A percentile compares a stretch with the other conserved stretches of the same genome.
Evolutionary conservation across 2,113 vertebrate species (phyloP).

Genomic region (Pangasianodon gigas): DNA sequence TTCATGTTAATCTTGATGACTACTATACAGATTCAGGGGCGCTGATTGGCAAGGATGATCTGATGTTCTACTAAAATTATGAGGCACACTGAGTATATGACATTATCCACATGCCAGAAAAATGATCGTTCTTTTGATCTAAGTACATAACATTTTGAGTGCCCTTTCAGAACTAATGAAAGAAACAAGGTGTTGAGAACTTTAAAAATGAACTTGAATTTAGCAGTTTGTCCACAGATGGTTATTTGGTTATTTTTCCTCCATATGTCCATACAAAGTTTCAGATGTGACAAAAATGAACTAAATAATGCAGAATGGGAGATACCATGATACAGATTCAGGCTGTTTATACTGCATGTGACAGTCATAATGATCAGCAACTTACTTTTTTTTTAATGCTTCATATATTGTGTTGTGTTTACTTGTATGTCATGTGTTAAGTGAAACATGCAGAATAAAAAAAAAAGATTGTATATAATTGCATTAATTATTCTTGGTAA

Average conservation of each 20-base stretch:
- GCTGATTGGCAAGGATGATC: conserved; percentile 9
- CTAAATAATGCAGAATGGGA: not conserved
- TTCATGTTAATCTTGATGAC: conserved; percentile 27
- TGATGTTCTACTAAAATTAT: not conserved
- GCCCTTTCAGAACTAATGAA: not conserved
- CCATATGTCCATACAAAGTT: not conserved
- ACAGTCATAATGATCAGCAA: conserved; percentile 44
- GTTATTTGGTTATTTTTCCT: not conserved
- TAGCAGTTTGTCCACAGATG: conserved; percentile 14
- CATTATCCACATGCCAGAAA: not conserved
- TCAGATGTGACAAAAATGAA: conserved; percentile 2
- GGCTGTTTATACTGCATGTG: conserved; percentile 53
- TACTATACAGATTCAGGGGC: conserved; percentile 27
- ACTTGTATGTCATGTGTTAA: conserved; percentile 75
- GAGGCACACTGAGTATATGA: not conserved
- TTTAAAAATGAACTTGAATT: not conserved
- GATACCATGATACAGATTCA: conserved; percentile 20
- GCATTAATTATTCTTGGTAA: conserved; percentile 17
- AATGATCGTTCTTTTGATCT: not conserved
- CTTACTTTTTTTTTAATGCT: conserved; percentile 45
- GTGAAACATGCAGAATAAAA: conserved; percentile 72
- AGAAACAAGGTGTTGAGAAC: not conserved
- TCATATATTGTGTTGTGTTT: conserved; percentile 54
- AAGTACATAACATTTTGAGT: not conserved
- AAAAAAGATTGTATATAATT: conserved; percentile 41